Conservation (phyloP, 37 sponge, comb jelly and placozoan species). For the Halisarca cf. caerulea region DNA sequence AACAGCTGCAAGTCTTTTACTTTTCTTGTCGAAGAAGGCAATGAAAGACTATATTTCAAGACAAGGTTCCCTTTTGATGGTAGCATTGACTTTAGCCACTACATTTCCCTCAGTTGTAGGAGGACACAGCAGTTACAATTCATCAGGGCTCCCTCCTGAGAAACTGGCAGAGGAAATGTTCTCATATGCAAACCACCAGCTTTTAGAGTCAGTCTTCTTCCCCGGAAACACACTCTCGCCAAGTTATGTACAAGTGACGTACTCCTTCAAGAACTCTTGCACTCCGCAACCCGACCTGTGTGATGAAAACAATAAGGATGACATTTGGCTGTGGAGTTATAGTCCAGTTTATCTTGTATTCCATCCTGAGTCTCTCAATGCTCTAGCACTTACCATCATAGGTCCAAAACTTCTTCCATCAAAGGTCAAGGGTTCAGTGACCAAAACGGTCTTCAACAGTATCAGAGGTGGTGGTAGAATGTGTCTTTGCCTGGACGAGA, state of each 20-base stretch:
- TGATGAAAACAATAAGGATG: background rate
- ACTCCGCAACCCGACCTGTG: background rate
- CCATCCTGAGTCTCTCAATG: slow-evolving; percentile 17
- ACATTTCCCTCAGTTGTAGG: too few relatives aligned
- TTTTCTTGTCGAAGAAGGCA: too few relatives aligned
- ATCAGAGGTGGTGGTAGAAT: background rate
- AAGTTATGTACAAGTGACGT: slow-evolving; percentile 13
- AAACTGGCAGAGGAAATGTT: background rate
- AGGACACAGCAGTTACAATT: too few relatives aligned
- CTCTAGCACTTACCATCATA: background rate
- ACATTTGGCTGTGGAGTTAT: slow-evolving; percentile 6
- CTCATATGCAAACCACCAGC: background rate
- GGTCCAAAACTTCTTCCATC: background rate
- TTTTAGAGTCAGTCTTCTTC: background rate
- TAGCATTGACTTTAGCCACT: too few relatives aligned
- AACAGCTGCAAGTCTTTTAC: too few relatives aligned
- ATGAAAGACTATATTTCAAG: too few relatives aligned
- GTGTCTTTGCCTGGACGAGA: background rate
- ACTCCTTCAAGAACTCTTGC: background rate
- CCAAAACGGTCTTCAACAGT: background rate
- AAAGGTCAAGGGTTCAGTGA: background rate
- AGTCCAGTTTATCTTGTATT: slow-evolving; percentile 20
- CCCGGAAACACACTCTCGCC: background rate
- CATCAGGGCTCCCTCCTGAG: too few relatives aligned
- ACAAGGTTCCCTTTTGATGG: too few relatives aligned